Base-by-base conservation (phyloP, 37 sponge, comb jelly and placozoan genomes). In the Cladorhizidae sp. region DNA sequence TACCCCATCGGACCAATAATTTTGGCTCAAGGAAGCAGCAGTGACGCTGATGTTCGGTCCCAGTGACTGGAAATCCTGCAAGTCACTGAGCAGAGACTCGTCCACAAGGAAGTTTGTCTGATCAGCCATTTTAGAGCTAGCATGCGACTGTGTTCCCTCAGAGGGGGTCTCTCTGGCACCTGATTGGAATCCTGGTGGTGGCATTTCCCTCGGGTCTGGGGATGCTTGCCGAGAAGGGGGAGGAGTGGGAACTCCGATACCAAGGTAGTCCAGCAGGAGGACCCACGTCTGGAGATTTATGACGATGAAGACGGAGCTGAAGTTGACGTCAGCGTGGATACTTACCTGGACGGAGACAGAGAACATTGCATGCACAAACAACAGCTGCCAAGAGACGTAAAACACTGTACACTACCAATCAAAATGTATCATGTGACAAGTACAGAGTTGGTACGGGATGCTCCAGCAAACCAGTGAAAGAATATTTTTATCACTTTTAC, bases 221-320 rank as follows among this genome's bases (percentile, higher is more conserved):
- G 80, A 33, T 32, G 25, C 21, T 33, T 69, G 56, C 25, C 56
- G 72, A 17, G 89, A 88, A 49, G 85, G 81, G 40, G 91, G 90
- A 11, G 93, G 90, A 40, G 90, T 95, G 33, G 92, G 89, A 1
- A 89, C 78, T 0, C 93, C 93, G 21, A 94, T 92, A 21, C 91
- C 95, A 35, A 98, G 86, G 84, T 91, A 98, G 81, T 98, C 99
- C 28, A 98, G 77, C 37, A 98, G 85, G 51, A 93, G 72, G 3
- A 96, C 97, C 96, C 97, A 96, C 0, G 99, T 94, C 58, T 96
- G 97, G 3, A 94, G 95, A 71, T 98, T 98, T 70, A 98, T 86
- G 36, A 88, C 85, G 35, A 94, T 67, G 43, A 70, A 88, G 25
- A 92, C 90, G 17, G 91, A 87, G 68, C 98, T 94, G 84, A 98